Evolutionary conservation across 2,113 vertebrate genomes (phyloP), one percentile per base, ranked within the genome.

Genomic region (Bungarus multicinctus): DNA sequence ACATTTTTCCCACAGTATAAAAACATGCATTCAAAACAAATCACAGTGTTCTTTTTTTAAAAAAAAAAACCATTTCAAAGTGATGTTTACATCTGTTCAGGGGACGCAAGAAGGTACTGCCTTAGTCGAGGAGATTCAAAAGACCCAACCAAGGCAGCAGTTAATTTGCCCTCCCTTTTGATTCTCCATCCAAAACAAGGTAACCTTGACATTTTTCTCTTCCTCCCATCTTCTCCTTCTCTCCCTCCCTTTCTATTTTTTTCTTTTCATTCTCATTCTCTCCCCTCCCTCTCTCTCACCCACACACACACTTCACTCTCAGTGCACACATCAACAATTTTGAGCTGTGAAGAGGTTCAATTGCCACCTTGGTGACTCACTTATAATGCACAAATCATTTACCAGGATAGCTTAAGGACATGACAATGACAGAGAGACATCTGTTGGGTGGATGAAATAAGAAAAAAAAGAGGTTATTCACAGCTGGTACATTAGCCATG

Each of bases 391-490:
- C 97, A 97, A 97, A 97, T 97, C 96, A 98, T 97, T 97, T 97
- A 95, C 97, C 94, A 94, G 97, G 96, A 97, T 97, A 97, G 97
- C 97, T 98, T 96, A 96, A 97, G 97, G 98, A 98, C 96, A 97
- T 96, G 97, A 97, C 98, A 98, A 94, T 97, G 97, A 97, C 97
- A 98, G 97, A 98, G 96, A 98, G 97, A 98, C 97, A 98, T 98
- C 97, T 98, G 98, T 97, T 97, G 95, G 97, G 95, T 96, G 95
- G 95, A 96, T 93, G 91, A 92, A 94, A 97, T 95, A 16, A 69
- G 88, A 92, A 87, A n/a, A 88, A 95, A 91, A 1, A 58, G 89
- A 95, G 95, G 93, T 95, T 97, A 96, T 96, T 97, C 97, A 97
- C 97, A 98, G 97, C 98, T 98, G 97, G 97, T 97, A 95, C 94